Base-by-base conservation (phyloP, 2,797 vertebrate species). In the Geotrypetes seraphini region DNA sequence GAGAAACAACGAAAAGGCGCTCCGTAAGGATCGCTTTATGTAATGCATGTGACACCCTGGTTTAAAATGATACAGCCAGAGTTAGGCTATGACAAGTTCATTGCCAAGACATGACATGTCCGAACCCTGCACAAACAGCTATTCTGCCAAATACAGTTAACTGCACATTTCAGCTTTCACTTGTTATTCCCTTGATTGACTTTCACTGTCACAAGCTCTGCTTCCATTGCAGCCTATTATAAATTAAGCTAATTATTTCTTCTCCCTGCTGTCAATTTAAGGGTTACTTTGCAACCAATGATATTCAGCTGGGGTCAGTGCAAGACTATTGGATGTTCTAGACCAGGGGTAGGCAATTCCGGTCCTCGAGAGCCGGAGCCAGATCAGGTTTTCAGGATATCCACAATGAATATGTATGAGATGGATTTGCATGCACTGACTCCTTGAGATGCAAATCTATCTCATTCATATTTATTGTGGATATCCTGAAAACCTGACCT, bases 171-270 rank as follows among this genome's bases (percentile, higher is more conserved):
- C 69, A 62, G 26, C 28, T 42, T 48, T 57, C 47, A 62, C 47
- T 63, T 52, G 23, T 46, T 49, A 33, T 37, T 38, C 24, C 18
- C 27, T 10, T 50, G 31, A 45, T 57, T 58, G 62, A 41, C 39
- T 54, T 49, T 13, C 2, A 1, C 16, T 5, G 22, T 35, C 49
- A 18, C 42, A 25, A 59, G 31, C 1, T 12, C 8, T n/a, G 15
- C 31, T 53, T 49, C n/a, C 14, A 73, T 65, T 68, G 39, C 43
- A 64, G 23, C 14, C 63, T 20, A 22, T 60, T 57, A 40, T 38
- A 51, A 66, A 66, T 63, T 34, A 53, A 23, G 12, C 18, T 47
- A 47, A 47, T 47, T 47, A 47, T 40, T 38, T 59, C 29, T 63
- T 54, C 45, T 47, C 39, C 43, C 53, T 34, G 57, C 18, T 51